phyloP scores from a whole-genome alignment of 2,797 vertebrate species.

The Sebastes nivosus region DNA sequence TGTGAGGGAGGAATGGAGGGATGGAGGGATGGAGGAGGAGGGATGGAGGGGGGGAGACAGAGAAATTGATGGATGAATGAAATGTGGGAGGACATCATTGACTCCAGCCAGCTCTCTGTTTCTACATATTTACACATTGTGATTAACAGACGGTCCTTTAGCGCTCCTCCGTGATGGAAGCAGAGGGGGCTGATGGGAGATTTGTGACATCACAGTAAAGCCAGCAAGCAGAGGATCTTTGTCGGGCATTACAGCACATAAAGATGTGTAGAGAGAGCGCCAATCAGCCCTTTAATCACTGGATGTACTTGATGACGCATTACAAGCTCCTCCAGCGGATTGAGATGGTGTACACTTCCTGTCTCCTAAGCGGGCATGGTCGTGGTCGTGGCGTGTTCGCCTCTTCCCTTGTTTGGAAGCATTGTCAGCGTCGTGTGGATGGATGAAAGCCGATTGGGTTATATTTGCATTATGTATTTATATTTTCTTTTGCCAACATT shows the following conservation, averaged over 20 bases:
- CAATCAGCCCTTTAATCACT: not conserved
- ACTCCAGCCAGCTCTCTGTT: not conserved
- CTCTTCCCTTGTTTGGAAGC: no score
- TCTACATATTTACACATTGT: not conserved
- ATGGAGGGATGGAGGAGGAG: not conserved
- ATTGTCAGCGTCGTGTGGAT: no score
- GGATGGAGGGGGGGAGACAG: not conserved
- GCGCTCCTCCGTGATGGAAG: not conserved
- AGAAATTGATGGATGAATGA: constrained; percentile 24
- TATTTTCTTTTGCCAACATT: no score
- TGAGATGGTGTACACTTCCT: no score
- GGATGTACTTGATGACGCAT: no score
- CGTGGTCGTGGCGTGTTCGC: no score
- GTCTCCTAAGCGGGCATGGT: no score
- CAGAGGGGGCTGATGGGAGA: constrained; percentile 28
- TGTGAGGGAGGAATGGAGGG: not conserved
- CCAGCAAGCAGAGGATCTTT: not conserved
- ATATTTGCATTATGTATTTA: no score
- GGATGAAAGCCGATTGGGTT: no score
- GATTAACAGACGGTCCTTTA: not conserved
- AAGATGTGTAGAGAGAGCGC: no score
- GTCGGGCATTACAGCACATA: not conserved
- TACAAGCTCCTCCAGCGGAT: no score
- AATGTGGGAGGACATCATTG: constrained; percentile 11
- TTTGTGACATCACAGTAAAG: not conserved